Conservation (phyloP, 2,888 invertebrate genomes). For the Meandrusa payeni region DNA sequence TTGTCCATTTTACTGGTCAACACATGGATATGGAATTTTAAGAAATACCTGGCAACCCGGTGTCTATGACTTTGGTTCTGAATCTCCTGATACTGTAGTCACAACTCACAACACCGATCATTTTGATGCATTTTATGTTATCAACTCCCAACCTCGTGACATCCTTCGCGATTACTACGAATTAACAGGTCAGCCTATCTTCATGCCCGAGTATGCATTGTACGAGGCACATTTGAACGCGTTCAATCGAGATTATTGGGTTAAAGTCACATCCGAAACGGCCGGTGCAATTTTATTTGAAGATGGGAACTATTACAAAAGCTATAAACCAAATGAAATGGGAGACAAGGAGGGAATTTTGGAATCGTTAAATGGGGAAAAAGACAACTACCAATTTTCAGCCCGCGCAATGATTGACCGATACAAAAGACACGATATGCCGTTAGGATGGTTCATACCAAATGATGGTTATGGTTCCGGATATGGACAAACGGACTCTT, state of each 20-base stretch:
- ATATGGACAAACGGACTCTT: slow-evolving; percentile 65
- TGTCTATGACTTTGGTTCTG: slow-evolving; percentile 57
- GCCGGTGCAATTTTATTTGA: slow-evolving; percentile 58
- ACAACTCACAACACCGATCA: slow-evolving; percentile 48
- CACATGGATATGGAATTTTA: slow-evolving; percentile 61
- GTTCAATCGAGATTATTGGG: slow-evolving; percentile 74
- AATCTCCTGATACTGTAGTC: slow-evolving; percentile 35
- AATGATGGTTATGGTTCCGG: slow-evolving; percentile 73
- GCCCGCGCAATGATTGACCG: slow-evolving; percentile 71
- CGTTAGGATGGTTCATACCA: slow-evolving; percentile 69
- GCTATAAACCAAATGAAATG: slow-evolving; percentile 56
- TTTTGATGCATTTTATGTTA: slow-evolving; percentile 66
- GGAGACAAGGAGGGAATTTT: slow-evolving; percentile 54
- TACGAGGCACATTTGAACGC: slow-evolving; percentile 71
- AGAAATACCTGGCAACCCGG: slow-evolving; percentile 70
- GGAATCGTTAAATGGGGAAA: slow-evolving; percentile 70
- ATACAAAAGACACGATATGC: slow-evolving; percentile 62
- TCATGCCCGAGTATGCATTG: slow-evolving; percentile 67
- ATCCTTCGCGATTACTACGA: slow-evolving; percentile 66
- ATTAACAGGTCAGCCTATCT: slow-evolving; percentile 60
- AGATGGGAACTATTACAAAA: slow-evolving; percentile 66
- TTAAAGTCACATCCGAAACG: slow-evolving; percentile 46
- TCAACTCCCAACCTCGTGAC: slow-evolving; percentile 48
- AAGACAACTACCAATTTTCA: slow-evolving; percentile 70
- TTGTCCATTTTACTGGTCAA: slow-evolving; percentile 70